These are phyloP conservation scores for Drosophila dives DNA, from an alignment of 2,888 invertebrate species.

Conservation along the genomic window DNA sequence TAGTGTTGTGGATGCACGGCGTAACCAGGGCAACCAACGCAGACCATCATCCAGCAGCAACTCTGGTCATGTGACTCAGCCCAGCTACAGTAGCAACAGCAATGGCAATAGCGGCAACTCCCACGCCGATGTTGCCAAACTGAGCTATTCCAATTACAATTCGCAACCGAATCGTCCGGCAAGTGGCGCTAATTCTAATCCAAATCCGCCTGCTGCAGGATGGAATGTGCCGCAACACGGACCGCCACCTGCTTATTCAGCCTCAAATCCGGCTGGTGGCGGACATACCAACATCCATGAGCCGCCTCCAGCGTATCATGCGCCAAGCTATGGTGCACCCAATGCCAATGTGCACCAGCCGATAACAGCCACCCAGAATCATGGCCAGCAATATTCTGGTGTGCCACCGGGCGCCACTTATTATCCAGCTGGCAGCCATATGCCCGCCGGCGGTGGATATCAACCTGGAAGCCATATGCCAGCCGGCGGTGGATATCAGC, in stretches of 20 bases:
- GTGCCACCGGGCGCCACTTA: conserved; percentile 66
- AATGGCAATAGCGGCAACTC: conserved; percentile 71
- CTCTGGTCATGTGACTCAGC: conserved; percentile 81
- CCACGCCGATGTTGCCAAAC: conserved; percentile 82
- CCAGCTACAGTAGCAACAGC: conserved; percentile 67
- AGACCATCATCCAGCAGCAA: conserved; percentile 73
- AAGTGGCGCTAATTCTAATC: conserved; percentile 13
- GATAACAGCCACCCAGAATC: conserved; percentile 73
- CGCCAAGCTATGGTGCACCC: conserved; percentile 69
- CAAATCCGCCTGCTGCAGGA: conserved; percentile 56
- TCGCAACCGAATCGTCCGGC: conserved; percentile 83
- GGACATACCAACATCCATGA: conserved; percentile 82
- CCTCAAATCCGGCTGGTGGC: conserved; percentile 81
- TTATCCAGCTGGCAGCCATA: conserved; percentile 55
- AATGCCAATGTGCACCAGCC: conserved; percentile 72
- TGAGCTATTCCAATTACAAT: conserved; percentile 83
- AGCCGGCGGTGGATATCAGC: conserved; percentile 52
- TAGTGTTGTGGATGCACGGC: conserved; percentile 75
- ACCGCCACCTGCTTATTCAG: conserved; percentile 83
- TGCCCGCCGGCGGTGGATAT: conserved; percentile 66
- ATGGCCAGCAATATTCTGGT: conserved; percentile 70
- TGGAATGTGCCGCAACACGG: conserved; percentile 84
- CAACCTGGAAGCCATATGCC: conserved; percentile 38
- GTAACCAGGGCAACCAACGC: conserved; percentile 74
- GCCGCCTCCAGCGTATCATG: conserved; percentile 81